Evolutionary conservation across 2,113 vertebrate species (phyloP).

Genomic region (Xiphorhynchus elegans): DNA sequence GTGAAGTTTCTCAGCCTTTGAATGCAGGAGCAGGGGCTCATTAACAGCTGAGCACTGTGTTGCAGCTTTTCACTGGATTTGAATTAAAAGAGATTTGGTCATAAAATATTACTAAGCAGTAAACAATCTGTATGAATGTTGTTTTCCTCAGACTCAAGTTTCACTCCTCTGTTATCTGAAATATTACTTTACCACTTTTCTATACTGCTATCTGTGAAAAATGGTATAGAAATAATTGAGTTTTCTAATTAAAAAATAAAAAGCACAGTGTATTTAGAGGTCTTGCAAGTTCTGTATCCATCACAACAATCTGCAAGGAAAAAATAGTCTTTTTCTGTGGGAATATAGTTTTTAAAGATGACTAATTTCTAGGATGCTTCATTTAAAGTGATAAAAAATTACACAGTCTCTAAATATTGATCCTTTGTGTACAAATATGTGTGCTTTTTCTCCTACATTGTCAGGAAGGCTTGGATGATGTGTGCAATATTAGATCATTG

Average conservation of each 20-base stretch:
- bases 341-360: not conserved
- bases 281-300: not conserved
- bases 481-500: not conserved
- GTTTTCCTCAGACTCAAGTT: not conserved
- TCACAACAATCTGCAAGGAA: not conserved
- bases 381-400: not conserved
- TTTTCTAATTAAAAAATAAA: not conserved
- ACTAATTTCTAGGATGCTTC: not conserved
- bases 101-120: not conserved
- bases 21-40: not conserved
- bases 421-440: slow-evolving; percentile 1
- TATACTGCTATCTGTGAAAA: not conserved
- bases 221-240: not conserved
- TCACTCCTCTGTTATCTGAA: not conserved
- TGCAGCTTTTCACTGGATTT: not conserved
- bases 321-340: not conserved
- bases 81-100: not conserved
- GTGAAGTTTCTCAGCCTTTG: not conserved
- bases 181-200: not conserved
- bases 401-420: slow-evolving; percentile 9
- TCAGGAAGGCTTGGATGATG: not conserved
- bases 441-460: not conserved
- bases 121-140: not conserved
- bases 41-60: not conserved
- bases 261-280: not conserved